Percentiles rank a stretch among this genome's conserved stretches.
phyloP scores from a whole-genome alignment of 2,888 invertebrate species.

The Dermolepida albohirtum region DNA sequence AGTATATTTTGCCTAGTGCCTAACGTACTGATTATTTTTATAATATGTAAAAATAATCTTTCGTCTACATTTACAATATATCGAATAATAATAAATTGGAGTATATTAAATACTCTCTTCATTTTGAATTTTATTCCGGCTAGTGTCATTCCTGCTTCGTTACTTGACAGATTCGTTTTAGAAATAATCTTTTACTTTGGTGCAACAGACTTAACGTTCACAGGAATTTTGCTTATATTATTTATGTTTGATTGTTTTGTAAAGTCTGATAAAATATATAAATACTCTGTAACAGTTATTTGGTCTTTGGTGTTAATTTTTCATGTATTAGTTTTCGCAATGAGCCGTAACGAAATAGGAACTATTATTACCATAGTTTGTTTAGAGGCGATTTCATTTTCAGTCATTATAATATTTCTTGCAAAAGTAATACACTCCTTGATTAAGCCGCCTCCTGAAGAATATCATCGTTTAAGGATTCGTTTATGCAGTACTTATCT shows the following conservation, averaged over 20 bases:
- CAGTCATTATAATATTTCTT: constrained; percentile 1
- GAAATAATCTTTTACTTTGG: constrained; percentile 15
- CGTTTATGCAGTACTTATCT: constrained; percentile 12
- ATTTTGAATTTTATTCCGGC: constrained; percentile 15
- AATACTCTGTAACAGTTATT: constrained; percentile 12
- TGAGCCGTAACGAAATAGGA: not conserved
- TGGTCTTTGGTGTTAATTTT: constrained; percentile 4
- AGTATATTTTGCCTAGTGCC: constrained; percentile 18
- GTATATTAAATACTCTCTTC: constrained; percentile 3
- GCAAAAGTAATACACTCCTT: not conserved
- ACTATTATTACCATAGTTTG: not conserved
- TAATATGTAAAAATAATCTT: constrained; percentile 20
- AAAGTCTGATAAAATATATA: constrained; percentile 16
- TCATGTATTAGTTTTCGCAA: not conserved
- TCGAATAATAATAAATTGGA: constrained; percentile 22
- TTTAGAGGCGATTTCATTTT: not conserved
- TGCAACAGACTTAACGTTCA: constrained; percentile 1
- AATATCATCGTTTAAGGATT: constrained; percentile 15
- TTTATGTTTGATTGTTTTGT: constrained; percentile 20
- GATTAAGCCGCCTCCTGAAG: constrained; percentile 3
- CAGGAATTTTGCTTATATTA: not conserved
- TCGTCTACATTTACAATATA: constrained; percentile 16
- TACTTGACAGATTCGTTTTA: not conserved
- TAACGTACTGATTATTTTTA: constrained; percentile 8
- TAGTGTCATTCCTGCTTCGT: not conserved